Evolutionary conservation across 2,888 invertebrate species (phyloP), one percentile per base, ranked within the genome.

Genomic region (Coelopa pilipes): DNA sequence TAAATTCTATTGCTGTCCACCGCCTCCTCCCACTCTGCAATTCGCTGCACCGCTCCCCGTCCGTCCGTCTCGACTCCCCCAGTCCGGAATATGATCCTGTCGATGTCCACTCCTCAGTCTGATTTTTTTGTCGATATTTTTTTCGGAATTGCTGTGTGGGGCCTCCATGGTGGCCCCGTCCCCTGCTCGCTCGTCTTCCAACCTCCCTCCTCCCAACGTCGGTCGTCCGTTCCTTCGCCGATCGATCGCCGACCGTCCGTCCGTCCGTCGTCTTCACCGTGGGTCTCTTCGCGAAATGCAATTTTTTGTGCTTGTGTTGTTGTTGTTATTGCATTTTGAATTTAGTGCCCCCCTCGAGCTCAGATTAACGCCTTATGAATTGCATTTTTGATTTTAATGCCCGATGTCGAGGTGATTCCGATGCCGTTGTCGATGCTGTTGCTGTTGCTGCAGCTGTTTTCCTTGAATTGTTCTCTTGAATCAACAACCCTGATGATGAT

Each of bases 381-480:
- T 62, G 45, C 62, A 62, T 45, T 62, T 45, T 34, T 34, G 62
- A 45, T 62, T 34, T 62, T 34, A 34, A 21, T 21, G 17, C 9
- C 19, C 19, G 19, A 57, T 57, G 17, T 57, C 57, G 57, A 57
- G 17, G 17, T 57, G 12, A 19, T 21, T 21, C 24, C 57, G 66
- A 34, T 55, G 53, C 34, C 7, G 34, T 34, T 34, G 34, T 15
- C 19, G 50, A 53, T 24, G 68, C 68, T 68, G 68, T 55, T 55
- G n/a, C 34, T 34, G 34, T 34, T 34, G 34, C n/a, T 17, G 50
- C 68, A 53, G 68, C 68, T 68, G 68, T 55, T 55, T 55, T 68
- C 68, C 24, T 68, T 68, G 68, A 68, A 68, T 69, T 57, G 19
- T 34, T 34, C 21, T 68, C 24, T 21, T 21, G 24, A 59, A 59